Base-by-base conservation (phyloP, 1,140 invertebrate genomes). In the Diabrotica undecimpunctata region DNA sequence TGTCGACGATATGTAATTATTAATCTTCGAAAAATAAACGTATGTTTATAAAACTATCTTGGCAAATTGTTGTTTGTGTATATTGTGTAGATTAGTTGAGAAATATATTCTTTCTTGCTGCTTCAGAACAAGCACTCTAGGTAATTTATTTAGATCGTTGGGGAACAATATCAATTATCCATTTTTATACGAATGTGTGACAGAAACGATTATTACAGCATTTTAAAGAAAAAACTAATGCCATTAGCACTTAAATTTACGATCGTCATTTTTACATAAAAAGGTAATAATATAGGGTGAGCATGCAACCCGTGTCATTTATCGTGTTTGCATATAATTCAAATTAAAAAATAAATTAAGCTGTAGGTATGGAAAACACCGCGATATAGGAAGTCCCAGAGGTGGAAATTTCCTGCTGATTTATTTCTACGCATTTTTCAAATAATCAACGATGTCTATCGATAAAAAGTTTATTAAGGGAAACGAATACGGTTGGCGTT, bases 261-360 rank as follows among this genome's bases (percentile, higher is more conserved):
- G 51, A 55, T 25, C 51, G 41, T 50, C 14, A 25, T 46, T 62
- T 61, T 61, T 38, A 62, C 61, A 66, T 68, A 55, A 70, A 60
- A 67, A 64, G 54, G 62, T 64, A 69, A 66, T 71, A 71, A 71
- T 68, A 69, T 61, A 58, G 50, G 35, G 58, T 56, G 52, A 65
- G 66, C 70, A 71, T 71, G 66, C 70, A 56, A 71, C 38, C 52
- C 55, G 25, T 61, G 67, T 69, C 65, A 62, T 69, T 66, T 71
- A 71, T 64, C 65, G 37, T 71, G 70, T 71, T 68, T 66, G 70
- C 64, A 69, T 71, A 69, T 69, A 66, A 71, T 71, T 66, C 59
- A 66, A 71, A 69, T 71, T 66, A 68, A 70, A 70, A 70, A 70
- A 68, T 68, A 68, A 70, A 70, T 70, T 70, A 65, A 70, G 69